Evolutionary conservation across 2,888 invertebrate species (phyloP).

Genomic region (Rhingia campestris): DNA sequence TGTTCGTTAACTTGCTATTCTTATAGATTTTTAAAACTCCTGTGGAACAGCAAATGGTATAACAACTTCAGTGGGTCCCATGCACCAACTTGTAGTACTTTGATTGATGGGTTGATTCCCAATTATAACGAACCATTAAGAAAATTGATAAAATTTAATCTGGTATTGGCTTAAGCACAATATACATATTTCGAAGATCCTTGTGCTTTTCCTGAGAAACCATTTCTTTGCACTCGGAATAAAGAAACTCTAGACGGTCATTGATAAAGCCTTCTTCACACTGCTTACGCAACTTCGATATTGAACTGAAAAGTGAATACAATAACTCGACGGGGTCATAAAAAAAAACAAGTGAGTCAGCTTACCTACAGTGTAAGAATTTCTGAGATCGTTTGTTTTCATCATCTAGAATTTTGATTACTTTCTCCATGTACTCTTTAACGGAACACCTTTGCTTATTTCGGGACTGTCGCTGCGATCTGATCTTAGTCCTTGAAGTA

Average conservation of each 20-base stretch:
- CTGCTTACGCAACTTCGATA: conserved; percentile 84
- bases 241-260: conserved; percentile 82
- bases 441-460: conserved; percentile 88
- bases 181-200: conserved; percentile 95
- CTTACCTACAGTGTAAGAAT: conserved; percentile 86
- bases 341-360: background rate
- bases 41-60: conserved; percentile 94
- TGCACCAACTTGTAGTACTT: conserved; percentile 94
- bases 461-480: conserved; percentile 87
- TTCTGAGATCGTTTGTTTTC: conserved; percentile 90
- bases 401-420: conserved; percentile 88
- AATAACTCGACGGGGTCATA: background rate
- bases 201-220: conserved; percentile 90
- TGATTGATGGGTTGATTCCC: conserved; percentile 83
- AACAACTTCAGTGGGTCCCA: conserved; percentile 89
- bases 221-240: conserved; percentile 86
- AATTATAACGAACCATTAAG: conserved; percentile 4
- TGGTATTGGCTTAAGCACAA: conserved; percentile 92
- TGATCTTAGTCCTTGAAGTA: conserved; percentile 92
- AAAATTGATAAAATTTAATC: conserved; percentile 84
- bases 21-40: conserved; percentile 94
- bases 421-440: conserved; percentile 95
- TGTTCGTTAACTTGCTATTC: conserved; percentile 84
- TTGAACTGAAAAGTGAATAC: conserved; percentile 79
- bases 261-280: conserved; percentile 86